These are phyloP conservation scores for Balearica regulorum DNA, from an alignment of 2,797 vertebrate genomes.

Conservation along the genomic window DNA sequence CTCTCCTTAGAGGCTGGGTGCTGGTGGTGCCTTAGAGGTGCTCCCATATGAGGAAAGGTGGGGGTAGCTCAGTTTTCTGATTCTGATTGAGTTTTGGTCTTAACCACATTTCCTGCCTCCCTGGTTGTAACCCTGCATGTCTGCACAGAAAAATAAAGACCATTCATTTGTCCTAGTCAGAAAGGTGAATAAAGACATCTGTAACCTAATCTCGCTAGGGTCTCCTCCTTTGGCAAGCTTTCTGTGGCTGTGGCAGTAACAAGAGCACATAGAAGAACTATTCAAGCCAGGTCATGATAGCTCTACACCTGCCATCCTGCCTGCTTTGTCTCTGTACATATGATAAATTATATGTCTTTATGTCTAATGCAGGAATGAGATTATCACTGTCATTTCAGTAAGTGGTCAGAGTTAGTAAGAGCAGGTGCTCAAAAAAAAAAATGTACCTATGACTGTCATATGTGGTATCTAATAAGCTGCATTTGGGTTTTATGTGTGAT, in stretches of 20 bases:
- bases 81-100: not conserved
- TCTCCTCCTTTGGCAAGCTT: not conserved
- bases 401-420: not conserved
- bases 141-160: not conserved
- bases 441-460: not conserved
- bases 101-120: not conserved
- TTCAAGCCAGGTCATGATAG: not conserved
- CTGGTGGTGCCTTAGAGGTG: not conserved
- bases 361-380: fast-evolving
- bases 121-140: not conserved
- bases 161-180: not conserved
- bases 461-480: not conserved
- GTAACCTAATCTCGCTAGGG: not conserved
- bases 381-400: not conserved
- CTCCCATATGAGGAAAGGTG: not conserved
- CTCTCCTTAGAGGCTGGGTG: not conserved
- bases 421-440: not conserved
- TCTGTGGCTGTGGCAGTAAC: not conserved
- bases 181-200: not conserved
- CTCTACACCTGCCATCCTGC: not conserved
- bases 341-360: not conserved
- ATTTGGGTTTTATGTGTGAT: not conserved
- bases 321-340: not conserved
- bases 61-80: not conserved
- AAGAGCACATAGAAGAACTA: not conserved